Base-by-base conservation (phyloP, 2,113 vertebrate species). In the Eretmochelys imbricata region DNA sequence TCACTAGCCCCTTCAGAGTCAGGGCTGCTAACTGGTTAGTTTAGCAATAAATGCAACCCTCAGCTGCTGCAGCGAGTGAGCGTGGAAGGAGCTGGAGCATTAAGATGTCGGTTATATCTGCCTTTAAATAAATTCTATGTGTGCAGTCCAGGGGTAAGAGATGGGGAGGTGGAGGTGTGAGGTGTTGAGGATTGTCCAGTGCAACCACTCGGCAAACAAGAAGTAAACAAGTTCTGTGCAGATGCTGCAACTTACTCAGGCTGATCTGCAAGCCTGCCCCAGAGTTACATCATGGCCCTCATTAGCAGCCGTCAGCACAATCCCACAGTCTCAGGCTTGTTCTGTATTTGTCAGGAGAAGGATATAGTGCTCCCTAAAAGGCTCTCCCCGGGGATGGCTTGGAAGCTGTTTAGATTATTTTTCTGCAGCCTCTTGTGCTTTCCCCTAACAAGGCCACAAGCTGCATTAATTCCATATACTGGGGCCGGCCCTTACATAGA, bases 241-340 rank as follows among this genome's bases (percentile, higher is more conserved):
- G 31, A 13, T 79, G 22, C 3, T 1, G 57, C 31, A 42, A 2
- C 69, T 83, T 87, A 84, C 84, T 72, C 22, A 0, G 75, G 59
- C 49, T 46, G 46, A 20, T 83, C 83, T 59, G 96, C 96, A 96
- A 97, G 84, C 78, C 65, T 89, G 4, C 2, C 82, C 78, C 11
- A 0, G 85, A 55, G 89, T 98, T 97, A 96, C 96, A 98, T 94
- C 95, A 96, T 93, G 78, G 88, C 84, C 69, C 92, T 95, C 84
- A 10, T 91, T 79, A 93, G 57, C 75, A 1, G 1, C 57, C 2
- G 5, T 62, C 59, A 79, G 82, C 62, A 5, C 31, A 29, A 75
- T 42, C 53, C 38, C 62, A 10, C 57, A 14, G 69, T 38, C 51
- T 82, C 24, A 8, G 35, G 54, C 85, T 82, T 76, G 91, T 79